Conservation (phyloP, 2,113 vertebrate species). For the Nestor notabilis region DNA sequence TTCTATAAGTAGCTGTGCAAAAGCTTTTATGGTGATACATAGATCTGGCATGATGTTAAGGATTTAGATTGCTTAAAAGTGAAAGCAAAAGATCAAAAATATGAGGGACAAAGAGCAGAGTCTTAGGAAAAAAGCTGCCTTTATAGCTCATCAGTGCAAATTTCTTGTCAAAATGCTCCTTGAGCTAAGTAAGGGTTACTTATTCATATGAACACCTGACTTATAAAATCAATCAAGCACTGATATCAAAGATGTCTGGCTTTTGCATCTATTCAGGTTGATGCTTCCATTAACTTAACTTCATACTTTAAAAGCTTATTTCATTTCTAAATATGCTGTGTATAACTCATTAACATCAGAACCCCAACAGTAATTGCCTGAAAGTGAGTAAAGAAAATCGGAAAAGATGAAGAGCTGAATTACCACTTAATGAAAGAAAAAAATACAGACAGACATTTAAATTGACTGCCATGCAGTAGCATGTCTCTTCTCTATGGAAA, state of each 20-base stretch:
- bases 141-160: slow-evolving; percentile 72
- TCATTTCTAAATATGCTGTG: slow-evolving; percentile 71
- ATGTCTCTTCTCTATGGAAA: slow-evolving; percentile 52
- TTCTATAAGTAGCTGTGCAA: slow-evolving; percentile 6
- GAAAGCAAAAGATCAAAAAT: slow-evolving; percentile 48
- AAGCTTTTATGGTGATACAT: slow-evolving; percentile 24
- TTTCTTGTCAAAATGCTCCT: slow-evolving; percentile 72
- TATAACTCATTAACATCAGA: slow-evolving; percentile 82
- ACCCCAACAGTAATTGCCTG: slow-evolving; percentile 78
- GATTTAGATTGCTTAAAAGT: slow-evolving; percentile 37
- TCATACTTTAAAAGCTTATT: slow-evolving; percentile 73
- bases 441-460: slow-evolving; percentile 64
- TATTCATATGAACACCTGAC: slow-evolving; percentile 78
- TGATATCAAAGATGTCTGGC: slow-evolving; percentile 70
- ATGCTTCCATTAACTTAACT: slow-evolving; percentile 77
- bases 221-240: slow-evolving; percentile 76
- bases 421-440: slow-evolving; percentile 79
- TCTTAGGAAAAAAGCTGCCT: slow-evolving; percentile 54
- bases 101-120: slow-evolving; percentile 47
- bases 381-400: slow-evolving; percentile 78
- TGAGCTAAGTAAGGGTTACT: slow-evolving; percentile 72
- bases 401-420: slow-evolving; percentile 79
- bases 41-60: slow-evolving; percentile 3
- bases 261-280: slow-evolving; percentile 71
- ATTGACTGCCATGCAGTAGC: slow-evolving; percentile 52